phyloP scores from a whole-genome alignment of 2,888 invertebrate genomes.

The Ochropleura plecta region DNA sequence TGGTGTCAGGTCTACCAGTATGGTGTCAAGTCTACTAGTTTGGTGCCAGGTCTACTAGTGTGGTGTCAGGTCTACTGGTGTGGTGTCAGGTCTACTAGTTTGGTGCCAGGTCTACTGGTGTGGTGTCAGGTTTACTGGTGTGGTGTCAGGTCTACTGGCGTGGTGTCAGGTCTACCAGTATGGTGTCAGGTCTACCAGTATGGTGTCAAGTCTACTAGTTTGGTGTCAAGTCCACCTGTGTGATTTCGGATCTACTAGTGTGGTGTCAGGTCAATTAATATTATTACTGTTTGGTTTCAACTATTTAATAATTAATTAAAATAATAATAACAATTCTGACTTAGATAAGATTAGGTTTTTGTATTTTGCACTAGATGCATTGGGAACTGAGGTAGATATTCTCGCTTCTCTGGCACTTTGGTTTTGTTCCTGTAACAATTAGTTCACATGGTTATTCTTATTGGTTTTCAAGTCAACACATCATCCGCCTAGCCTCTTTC shows the following conservation, averaged over 20 bases:
- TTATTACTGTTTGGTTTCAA: background rate
- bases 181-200: background rate
- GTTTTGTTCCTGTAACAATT: constrained; percentile 79
- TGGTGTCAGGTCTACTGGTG: background rate
- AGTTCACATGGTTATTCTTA: background rate
- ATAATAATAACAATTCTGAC: constrained; percentile 57
- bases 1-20: background rate
- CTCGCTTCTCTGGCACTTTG: constrained; percentile 76
- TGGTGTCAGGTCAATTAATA: background rate
- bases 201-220: background rate
- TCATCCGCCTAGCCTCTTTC: too few species aligned
- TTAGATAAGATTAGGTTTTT: constrained; percentile 54
- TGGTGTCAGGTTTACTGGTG: background rate
- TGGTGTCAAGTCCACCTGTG: background rate
- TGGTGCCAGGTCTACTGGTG: background rate
- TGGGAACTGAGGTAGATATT: constrained; percentile 85
- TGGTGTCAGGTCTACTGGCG: background rate
- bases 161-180: background rate
- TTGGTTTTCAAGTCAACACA: background rate
- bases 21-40: background rate
- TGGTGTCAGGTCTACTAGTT: background rate
- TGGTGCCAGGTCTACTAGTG: background rate
- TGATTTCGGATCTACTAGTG: background rate
- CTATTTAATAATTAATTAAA: constrained; percentile 50
- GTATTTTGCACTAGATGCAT: constrained; percentile 81